Conservation (phyloP, 2,888 invertebrate species). For the Caenorhabditis sp. region DNA sequence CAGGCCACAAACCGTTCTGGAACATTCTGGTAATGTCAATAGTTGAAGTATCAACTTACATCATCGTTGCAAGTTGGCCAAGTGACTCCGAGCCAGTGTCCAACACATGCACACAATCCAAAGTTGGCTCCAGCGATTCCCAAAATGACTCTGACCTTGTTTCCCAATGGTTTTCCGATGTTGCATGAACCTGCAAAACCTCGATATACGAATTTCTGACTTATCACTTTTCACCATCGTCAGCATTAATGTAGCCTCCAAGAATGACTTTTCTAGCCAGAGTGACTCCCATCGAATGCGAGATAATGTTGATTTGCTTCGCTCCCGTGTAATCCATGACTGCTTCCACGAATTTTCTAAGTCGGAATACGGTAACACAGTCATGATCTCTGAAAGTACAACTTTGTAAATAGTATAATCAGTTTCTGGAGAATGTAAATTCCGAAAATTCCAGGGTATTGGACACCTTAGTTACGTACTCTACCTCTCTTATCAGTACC, state of each 20-base stretch:
- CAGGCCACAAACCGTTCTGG: conserved; percentile 76
- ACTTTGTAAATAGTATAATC: background rate
- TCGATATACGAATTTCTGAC: background rate
- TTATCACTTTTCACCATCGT: conserved; percentile 48
- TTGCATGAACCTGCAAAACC: conserved; percentile 59
- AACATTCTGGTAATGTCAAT: background rate
- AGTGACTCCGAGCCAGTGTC: conserved; percentile 55
- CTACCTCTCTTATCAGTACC: conserved; percentile 37
- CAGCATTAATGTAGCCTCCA: conserved; percentile 72
- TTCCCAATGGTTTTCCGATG: conserved; percentile 69
- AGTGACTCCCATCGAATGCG: conserved; percentile 79
- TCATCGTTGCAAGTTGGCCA: conserved; percentile 70
- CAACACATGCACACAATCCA: conserved; percentile 75
- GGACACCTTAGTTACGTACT: conserved; percentile 20
- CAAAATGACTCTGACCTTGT: conserved; percentile 69
- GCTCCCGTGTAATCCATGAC: conserved; percentile 76
- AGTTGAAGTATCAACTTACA: conserved; percentile 24
- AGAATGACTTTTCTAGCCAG: conserved; percentile 73
- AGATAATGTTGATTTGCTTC: conserved; percentile 69
- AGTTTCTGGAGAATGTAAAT: conserved; percentile 8
- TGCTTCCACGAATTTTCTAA: conserved; percentile 73
- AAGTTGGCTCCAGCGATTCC: conserved; percentile 77
- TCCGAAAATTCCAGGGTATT: conserved; percentile 40
- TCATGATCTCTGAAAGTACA: conserved; percentile 68
- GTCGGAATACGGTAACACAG: conserved; percentile 67